phyloP scores from a whole-genome alignment of 2,888 invertebrate genomes.

The Ectobius pallidus region DNA sequence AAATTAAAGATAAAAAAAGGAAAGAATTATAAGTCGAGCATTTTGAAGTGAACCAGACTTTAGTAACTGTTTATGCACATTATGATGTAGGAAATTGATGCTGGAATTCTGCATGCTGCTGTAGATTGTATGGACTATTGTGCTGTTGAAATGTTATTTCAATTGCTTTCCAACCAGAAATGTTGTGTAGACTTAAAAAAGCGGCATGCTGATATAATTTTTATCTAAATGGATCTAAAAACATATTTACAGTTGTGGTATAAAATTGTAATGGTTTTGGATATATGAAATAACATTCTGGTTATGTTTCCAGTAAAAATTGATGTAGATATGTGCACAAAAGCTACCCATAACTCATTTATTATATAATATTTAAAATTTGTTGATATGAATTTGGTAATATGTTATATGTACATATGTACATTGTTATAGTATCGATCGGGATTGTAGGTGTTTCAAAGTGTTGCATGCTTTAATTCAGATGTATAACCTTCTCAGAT shows the following conservation, averaged over 20 bases:
- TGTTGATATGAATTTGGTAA: neutral
- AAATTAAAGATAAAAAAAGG: neutral
- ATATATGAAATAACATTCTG: neutral
- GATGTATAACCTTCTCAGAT: neutral
- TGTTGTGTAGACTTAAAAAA: neutral
- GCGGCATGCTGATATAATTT: slow-evolving; percentile 9
- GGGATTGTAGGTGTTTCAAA: neutral
- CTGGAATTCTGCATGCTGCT: neutral
- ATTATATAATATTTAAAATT: neutral
- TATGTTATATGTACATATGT: slow-evolving; percentile 14
- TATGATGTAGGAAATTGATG: neutral
- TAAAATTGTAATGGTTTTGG: neutral
- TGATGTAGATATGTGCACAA: slow-evolving; percentile 6
- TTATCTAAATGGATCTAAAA: neutral
- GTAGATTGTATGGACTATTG: slow-evolving; percentile 8
- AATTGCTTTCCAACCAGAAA: slow-evolving; percentile 7
- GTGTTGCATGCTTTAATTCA: neutral
- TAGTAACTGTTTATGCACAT: slow-evolving; percentile 6
- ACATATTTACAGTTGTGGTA: neutral
- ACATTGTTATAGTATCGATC: neutral
- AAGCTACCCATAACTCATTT: slow-evolving; percentile 9
- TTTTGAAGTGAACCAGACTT: neutral
- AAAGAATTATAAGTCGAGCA: neutral
- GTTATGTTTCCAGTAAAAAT: slow-evolving; percentile 5
- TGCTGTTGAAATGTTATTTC: slow-evolving; percentile 7